Conservation (phyloP, 2,888 invertebrate species). For the Parnassius apollo region DNA sequence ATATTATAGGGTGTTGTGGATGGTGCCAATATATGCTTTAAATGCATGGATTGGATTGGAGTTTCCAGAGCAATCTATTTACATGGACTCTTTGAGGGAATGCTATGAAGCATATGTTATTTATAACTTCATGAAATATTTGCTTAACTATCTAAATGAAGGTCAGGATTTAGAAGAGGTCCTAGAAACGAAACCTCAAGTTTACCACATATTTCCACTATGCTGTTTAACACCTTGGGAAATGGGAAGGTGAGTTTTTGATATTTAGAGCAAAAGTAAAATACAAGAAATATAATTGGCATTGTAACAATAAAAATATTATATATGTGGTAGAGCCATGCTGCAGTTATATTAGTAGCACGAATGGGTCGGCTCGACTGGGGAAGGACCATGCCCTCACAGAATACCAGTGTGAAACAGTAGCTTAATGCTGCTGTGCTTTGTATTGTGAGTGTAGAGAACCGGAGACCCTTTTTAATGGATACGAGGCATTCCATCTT, state of each 20-base stretch:
- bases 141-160: conserved; percentile 93
- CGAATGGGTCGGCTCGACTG: no score
- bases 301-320: not conserved
- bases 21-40: conserved; percentile 97
- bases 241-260: conserved; percentile 87
- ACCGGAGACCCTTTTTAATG: no score
- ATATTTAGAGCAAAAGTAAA: not conserved
- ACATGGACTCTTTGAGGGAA: conserved; percentile 95
- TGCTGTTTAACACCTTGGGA: conserved; percentile 96
- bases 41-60: conserved; percentile 96
- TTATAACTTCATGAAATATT: conserved; percentile 97
- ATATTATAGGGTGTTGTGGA: conserved; percentile 92
- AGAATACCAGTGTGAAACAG: no score
- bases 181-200: conserved; percentile 90
- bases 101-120: conserved; percentile 99
- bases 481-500: no score
- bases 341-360: no score
- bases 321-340: conserved; percentile 13
- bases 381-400: no score
- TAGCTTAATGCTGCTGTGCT: no score
- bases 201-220: conserved; percentile 93
- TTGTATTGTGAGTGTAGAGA: no score
- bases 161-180: conserved; percentile 92
- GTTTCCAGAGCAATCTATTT: conserved; percentile 93
- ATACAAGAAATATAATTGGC: no score